These are phyloP conservation scores for Tetragonisca angustula DNA, from an alignment of 2,888 invertebrate genomes.

Conservation along the genomic window DNA sequence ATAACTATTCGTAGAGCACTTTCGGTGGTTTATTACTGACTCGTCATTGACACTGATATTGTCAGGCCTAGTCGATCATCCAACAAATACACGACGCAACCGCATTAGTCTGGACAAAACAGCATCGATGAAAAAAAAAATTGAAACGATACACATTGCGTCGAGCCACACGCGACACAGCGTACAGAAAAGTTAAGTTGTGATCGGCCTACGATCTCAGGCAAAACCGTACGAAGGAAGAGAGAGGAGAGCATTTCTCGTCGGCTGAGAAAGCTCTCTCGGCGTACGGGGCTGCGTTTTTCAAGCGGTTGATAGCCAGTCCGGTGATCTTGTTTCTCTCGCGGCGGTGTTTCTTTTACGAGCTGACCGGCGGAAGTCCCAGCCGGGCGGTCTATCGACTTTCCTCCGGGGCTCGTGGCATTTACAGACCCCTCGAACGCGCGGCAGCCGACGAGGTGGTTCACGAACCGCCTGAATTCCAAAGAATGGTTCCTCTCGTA, in stretches of 20 bases:
- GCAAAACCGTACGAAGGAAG: not conserved
- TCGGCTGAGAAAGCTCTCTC: slow-evolving; percentile 15
- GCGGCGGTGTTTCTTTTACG: slow-evolving; percentile 53
- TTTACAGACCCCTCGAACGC: slow-evolving; percentile 44
- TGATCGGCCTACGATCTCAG: not conserved
- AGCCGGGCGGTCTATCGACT: slow-evolving; percentile 47
- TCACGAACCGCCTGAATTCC: slow-evolving; percentile 51
- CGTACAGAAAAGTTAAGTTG: not conserved
- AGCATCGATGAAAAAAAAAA: too few species aligned
- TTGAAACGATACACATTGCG: too few species aligned
- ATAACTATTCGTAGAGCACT: too few species aligned
- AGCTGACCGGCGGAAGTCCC: slow-evolving; percentile 44
- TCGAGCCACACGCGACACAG: too few species aligned
- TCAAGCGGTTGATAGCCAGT: not conserved
- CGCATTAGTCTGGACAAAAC: too few species aligned
- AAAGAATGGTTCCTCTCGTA: slow-evolving; percentile 55
- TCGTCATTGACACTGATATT: too few species aligned
- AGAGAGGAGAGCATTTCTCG: not conserved
- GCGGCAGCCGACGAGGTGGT: slow-evolving; percentile 6
- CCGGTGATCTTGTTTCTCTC: slow-evolving; percentile 46
- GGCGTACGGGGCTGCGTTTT: slow-evolving; percentile 5
- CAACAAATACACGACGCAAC: too few species aligned
- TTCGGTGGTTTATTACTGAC: too few species aligned
- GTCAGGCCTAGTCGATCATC: too few species aligned
- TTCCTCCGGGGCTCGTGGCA: slow-evolving; percentile 42